Evolutionary conservation across 2,113 vertebrate species (phyloP), one percentile per base, ranked within the genome.

Genomic region (Nesogale talazaci): DNA sequence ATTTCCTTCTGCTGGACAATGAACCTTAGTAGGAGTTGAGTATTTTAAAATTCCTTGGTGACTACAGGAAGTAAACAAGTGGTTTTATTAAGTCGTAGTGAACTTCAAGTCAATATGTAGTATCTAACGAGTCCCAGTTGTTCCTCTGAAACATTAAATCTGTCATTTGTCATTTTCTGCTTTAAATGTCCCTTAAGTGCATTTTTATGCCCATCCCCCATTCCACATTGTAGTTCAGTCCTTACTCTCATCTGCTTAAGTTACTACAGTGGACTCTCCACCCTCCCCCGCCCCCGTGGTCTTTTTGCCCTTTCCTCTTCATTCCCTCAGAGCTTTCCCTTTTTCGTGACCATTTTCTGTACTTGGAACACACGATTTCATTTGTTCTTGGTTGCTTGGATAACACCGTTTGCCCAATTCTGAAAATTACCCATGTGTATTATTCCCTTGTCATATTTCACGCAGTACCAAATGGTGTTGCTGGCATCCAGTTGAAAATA

Each of bases 1-100:
- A 56, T 83, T 90, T 94, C 67, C 57, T 89, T 94, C 25, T 81
- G 52, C 27, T 85, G 79, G 10, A 56, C 69, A 5, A 46, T 70
- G 38, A 83, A 83, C 29, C 17, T 67, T 70, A 84, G 69, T 88
- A 29, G 72, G 63, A 72, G 3, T 72, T 80, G 36, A 84, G 8
- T 89, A n/a, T 74, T 94, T 74, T 27, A 83, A 79, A 61, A 42
- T 91, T 84, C 19, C 56, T 84, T 70, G 75, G 91, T 63, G 76
- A 91, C 46, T 75, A 19, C 1, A 36, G 10, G 27, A 72, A 56
- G 3, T 77, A 83, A 77, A 75, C 42, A 83, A 74, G 23, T 79
- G n/a, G 10, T 83, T 82, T 89, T 79, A 56, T 63, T 86, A 86
- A 31, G 46, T 7, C 46, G 46, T 38, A 14, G 2, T 63, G 46